A percentile compares a stretch with the other conserved stretches of the same genome.
These are phyloP conservation scores for Etheostoma nigrum DNA, from an alignment of 2,797 vertebrate species.

Conservation along the genomic window DNA sequence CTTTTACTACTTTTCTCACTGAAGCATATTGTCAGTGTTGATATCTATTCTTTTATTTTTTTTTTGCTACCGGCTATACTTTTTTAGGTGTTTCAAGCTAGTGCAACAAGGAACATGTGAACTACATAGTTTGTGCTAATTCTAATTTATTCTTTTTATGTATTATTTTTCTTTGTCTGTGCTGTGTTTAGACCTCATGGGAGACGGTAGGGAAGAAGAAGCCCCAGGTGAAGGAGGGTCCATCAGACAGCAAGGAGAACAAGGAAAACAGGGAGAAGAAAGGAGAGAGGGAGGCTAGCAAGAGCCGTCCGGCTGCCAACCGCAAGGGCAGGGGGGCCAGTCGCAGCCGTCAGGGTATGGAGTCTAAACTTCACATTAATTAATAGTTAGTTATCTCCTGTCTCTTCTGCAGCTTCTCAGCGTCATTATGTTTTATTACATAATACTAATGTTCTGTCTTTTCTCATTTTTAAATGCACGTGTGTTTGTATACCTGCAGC, in stretches of 20 bases:
- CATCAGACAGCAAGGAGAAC: constrained; percentile 89
- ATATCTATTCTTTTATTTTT: not conserved
- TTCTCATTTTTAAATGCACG: not conserved
- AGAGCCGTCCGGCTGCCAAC: constrained; percentile 85
- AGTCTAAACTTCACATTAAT: not conserved
- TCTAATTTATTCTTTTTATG: not conserved
- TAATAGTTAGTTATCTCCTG: not conserved
- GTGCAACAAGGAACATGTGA: not conserved
- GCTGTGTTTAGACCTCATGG: constrained; percentile 91
- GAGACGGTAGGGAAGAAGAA: constrained; percentile 98
- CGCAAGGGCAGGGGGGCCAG: constrained; percentile 90
- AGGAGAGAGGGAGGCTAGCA: constrained; percentile 91
- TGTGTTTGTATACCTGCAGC: constrained; percentile 71
- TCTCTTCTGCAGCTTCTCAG: not conserved
- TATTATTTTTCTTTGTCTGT: not conserved
- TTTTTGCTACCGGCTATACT: not conserved
- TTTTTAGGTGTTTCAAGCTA: not conserved
- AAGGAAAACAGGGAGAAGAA: constrained; percentile 96
- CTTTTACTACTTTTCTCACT: not conserved
- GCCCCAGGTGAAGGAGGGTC: constrained; percentile 90
- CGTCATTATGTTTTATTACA: not conserved
- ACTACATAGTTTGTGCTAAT: not conserved
- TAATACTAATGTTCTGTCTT: not conserved
- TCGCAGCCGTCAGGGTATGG: constrained; percentile 89
- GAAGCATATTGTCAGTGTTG: not conserved